These are phyloP conservation scores for Drosophila sordidula DNA, from an alignment of 2,888 invertebrate genomes.

Conservation along the genomic window DNA sequence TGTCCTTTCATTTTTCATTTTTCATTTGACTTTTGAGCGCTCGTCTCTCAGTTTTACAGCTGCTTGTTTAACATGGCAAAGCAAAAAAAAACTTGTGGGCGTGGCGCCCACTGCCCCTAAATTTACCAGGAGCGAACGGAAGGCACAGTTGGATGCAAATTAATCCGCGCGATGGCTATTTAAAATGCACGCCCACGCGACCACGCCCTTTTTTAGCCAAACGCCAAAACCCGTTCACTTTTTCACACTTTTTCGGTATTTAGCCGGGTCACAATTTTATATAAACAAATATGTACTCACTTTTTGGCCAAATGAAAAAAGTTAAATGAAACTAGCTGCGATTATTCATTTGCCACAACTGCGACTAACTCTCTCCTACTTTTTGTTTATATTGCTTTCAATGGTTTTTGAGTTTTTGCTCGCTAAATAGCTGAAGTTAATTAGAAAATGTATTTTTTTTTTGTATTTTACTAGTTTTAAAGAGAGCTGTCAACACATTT, in stretches of 20 bases:
- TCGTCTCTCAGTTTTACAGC: conserved; percentile 25
- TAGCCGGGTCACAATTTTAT: conserved; percentile 7
- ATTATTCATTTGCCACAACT: conserved; percentile 44
- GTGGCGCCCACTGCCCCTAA: conserved; percentile 19
- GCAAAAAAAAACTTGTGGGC: not conserved
- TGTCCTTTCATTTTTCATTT: conserved; percentile 8
- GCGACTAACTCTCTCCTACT: conserved; percentile 2
- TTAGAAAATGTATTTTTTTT: conserved; percentile 10
- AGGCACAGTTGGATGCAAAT: conserved; percentile 47
- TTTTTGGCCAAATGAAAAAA: conserved; percentile 32
- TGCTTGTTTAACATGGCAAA: conserved; percentile 21
- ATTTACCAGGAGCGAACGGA: conserved; percentile 7
- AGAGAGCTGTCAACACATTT: not conserved
- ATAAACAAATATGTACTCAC: not conserved
- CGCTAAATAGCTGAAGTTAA: conserved; percentile 26
- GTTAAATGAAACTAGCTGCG: conserved; percentile 35
- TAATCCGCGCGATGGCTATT: conserved; percentile 26
- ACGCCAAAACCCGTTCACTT: conserved; percentile 12
- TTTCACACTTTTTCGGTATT: conserved; percentile 23
- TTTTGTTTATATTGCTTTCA: conserved; percentile 4
- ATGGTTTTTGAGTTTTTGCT: conserved; percentile 10
- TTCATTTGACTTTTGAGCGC: conserved; percentile 33
- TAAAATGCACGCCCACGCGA: conserved; percentile 39
- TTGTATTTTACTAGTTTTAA: not conserved
- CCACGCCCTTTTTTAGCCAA: conserved; percentile 20